Percentiles rank a stretch among this genome's conserved stretches.
These are phyloP conservation scores for Sebastes trivittatus DNA, from an alignment of 2,797 vertebrate species.

Conservation along the genomic window DNA sequence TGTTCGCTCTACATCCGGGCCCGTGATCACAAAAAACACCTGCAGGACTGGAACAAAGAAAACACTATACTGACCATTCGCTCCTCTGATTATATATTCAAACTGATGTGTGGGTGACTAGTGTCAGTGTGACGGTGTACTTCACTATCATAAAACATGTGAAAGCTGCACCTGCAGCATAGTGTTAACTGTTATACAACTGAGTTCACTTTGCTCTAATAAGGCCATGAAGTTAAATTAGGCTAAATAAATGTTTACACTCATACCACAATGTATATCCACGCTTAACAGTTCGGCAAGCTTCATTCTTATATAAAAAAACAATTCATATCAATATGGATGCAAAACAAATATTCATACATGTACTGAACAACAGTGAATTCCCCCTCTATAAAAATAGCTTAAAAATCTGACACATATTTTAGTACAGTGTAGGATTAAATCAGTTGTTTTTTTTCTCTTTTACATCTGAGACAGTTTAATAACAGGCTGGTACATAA, in stretches of 20 bases:
- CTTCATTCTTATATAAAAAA: slow-evolving; percentile 63
- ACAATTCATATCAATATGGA: slow-evolving; percentile 73
- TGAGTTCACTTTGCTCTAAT: slow-evolving; percentile 58
- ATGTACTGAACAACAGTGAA: slow-evolving; percentile 77
- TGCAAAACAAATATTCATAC: slow-evolving; percentile 78
- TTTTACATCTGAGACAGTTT: slow-evolving; percentile 69
- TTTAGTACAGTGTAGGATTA: slow-evolving; percentile 79
- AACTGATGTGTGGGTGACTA: neutral
- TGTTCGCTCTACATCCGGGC: neutral
- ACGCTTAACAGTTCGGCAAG: slow-evolving; percentile 71
- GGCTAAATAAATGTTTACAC: slow-evolving; percentile 44
- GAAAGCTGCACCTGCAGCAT: slow-evolving; percentile 49
- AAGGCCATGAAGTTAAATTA: slow-evolving; percentile 69
- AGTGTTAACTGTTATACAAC: slow-evolving; percentile 41
- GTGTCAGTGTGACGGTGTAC: slow-evolving; percentile 2
- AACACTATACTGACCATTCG: slow-evolving; percentile 2
- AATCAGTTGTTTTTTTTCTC: slow-evolving; percentile 50
- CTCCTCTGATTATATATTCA: slow-evolving; percentile 19
- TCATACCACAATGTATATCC: slow-evolving; percentile 63
- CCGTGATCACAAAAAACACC: slow-evolving; percentile 14
- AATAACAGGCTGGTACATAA: slow-evolving; percentile 65
- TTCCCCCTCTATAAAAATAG: slow-evolving; percentile 84
- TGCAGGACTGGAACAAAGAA: slow-evolving; percentile 17
- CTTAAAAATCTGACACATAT: slow-evolving; percentile 83
- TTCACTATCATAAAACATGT: slow-evolving; percentile 23